Percentiles rank a stretch among this genome's conserved stretches.
These are phyloP conservation scores for Dipodomys merriami DNA, from an alignment of 2,113 vertebrate genomes.

Conservation along the genomic window DNA sequence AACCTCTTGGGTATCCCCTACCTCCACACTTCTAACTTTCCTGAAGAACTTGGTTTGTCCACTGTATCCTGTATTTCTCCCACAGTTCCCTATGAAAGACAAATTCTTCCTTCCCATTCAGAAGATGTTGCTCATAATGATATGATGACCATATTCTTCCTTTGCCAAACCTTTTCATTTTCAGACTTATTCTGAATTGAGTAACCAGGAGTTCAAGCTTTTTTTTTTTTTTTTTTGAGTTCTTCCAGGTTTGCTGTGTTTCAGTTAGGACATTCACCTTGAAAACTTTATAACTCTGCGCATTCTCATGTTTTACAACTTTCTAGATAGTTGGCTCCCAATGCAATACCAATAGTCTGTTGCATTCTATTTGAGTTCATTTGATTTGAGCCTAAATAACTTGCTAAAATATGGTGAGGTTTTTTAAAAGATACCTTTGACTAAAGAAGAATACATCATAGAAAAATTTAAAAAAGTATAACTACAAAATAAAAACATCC, in stretches of 20 bases:
- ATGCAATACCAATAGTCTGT: background rate
- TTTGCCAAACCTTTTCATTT: slow-evolving; percentile 25
- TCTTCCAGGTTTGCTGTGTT: background rate
- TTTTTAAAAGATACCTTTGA: background rate
- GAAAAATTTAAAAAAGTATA: slow-evolving; percentile 39
- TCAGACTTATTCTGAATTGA: background rate
- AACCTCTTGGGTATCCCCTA: background rate
- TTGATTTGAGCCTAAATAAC: background rate
- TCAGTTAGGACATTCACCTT: background rate
- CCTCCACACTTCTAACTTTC: background rate
- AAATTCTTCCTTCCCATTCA: slow-evolving; percentile 11
- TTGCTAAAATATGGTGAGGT: background rate
- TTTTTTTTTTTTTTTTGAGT: background rate
- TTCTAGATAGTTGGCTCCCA: background rate
- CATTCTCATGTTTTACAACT: background rate
- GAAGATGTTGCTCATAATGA: background rate
- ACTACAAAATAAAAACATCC: slow-evolving; percentile 3
- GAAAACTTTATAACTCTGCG: background rate
- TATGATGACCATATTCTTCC: background rate
- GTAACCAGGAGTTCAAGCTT: background rate
- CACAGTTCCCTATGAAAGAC: background rate
- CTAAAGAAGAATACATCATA: background rate
- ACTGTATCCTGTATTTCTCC: background rate
- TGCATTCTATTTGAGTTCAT: background rate
- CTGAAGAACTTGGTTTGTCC: background rate